phyloP scores from a whole-genome alignment of 2,797 vertebrate species.

The Sebastes wilsoni region DNA sequence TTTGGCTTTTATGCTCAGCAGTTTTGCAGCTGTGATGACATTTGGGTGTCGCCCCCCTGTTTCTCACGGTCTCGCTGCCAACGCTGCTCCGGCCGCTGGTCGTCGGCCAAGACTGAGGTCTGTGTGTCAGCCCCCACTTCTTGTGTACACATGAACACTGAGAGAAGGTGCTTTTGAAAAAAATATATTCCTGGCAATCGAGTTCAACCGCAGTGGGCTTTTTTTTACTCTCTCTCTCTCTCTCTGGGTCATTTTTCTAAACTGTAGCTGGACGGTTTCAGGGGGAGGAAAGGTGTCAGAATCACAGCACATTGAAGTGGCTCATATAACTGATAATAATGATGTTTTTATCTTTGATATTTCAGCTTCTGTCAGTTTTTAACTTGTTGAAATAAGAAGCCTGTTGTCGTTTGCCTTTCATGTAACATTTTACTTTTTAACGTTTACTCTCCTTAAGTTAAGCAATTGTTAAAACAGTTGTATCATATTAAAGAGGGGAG shows the following conservation, averaged over 20 bases:
- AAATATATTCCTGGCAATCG: conserved; percentile 72
- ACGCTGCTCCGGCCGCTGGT: conserved; percentile 84
- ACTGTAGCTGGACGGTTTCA: conserved; percentile 47
- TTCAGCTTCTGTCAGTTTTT: neutral
- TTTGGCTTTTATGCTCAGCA: conserved; percentile 92
- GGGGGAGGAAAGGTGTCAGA: conserved; percentile 16
- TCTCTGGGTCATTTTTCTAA: conserved; percentile 68
- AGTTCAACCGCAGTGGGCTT: conserved; percentile 62
- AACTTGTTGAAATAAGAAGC: neutral
- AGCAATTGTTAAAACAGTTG: neutral
- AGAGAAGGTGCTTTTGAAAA: conserved; percentile 76
- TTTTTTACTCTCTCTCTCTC: conserved; percentile 8
- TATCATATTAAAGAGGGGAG: neutral
- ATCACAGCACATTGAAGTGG: conserved; percentile 18
- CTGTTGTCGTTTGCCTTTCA: neutral
- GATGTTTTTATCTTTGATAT: neutral
- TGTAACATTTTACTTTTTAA: neutral
- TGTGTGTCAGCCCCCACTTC: conserved; percentile 79
- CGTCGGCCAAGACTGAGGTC: conserved; percentile 86
- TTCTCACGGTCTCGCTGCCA: conserved; percentile 93
- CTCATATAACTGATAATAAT: conserved; percentile 12
- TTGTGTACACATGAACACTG: conserved; percentile 76
- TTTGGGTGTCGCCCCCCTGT: conserved; percentile 91
- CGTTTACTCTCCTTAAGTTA: neutral
- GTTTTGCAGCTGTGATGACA: conserved; percentile 96